phyloP scores from a whole-genome alignment of 2,797 vertebrate genomes.

The Oreochromis mossambicus region DNA sequence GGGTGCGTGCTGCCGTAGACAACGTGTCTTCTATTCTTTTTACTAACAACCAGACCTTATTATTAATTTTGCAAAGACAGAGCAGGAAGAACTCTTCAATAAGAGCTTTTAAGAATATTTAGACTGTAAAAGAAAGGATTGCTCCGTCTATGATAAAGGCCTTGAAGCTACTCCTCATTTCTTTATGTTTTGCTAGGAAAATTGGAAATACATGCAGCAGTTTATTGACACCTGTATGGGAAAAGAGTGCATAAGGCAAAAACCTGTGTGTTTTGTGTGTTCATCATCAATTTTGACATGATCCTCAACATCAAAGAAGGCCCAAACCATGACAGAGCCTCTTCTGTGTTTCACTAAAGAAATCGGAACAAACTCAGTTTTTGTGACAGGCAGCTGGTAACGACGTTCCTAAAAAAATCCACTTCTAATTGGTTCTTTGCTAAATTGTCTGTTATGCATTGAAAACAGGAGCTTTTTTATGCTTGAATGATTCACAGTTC shows the following conservation, averaged over 20 bases:
- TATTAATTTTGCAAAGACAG: background rate
- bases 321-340: background rate
- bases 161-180: background rate
- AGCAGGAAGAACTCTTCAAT: background rate
- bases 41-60: background rate
- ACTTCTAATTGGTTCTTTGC: background rate
- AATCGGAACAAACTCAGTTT: background rate
- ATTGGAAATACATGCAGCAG: background rate
- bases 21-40: background rate
- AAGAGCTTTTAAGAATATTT: background rate
- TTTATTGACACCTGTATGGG: background rate
- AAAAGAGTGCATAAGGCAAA: background rate
- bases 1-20: background rate
- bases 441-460: background rate
- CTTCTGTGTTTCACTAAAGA: background rate
- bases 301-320: background rate
- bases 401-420: background rate
- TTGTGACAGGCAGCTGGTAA: background rate
- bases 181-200: background rate
- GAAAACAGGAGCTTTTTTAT: background rate
- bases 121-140: background rate
- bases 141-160: background rate
- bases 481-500: background rate
- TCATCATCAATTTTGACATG: background rate
- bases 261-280: background rate